Evolutionary conservation across 2,113 vertebrate genomes (phyloP), one percentile per base, ranked within the genome.

Genomic region (Mobula birostris): DNA sequence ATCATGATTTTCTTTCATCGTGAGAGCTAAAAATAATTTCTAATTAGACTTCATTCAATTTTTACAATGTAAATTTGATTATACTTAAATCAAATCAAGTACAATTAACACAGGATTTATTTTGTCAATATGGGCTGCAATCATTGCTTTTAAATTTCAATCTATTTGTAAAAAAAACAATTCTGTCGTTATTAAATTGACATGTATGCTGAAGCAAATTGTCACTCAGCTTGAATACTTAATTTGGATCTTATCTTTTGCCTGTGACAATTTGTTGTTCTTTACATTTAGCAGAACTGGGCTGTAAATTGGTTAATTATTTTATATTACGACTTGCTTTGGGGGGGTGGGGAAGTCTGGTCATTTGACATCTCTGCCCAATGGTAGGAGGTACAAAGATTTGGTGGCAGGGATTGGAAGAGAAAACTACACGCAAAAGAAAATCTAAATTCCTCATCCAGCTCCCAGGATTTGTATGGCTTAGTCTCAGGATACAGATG

Each of bases 31-130:
- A 97, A 97, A 97, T 97, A 97, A 97, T 97, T 96, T 94, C 96
- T 97, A 97, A 98, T 98, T 97, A 98, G 95, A 95, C 96, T 95
- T 95, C 95, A 97, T 98, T 98, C 97, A 97, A 95, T 95, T 96
- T 96, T 95, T 95, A 97, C 96, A 97, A 97, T 97, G 96, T 95
- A 97, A 97, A 97, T 97, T 96, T 97, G 97, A 97, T 97, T 97
- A 97, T 97, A 96, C 94, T 95, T 94, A 96, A 97, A 96, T 97
- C 95, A 95, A 96, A 91, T 97, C 95, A 96, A 96, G 96, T 96
- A 95, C 24, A 15, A 93, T 95, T 88, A 95, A 95, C 94, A 95
- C 94, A 95, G 96, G 96, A 95, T 95, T 94, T 96, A 95, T 96
- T 96, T 96, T 96, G 97, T 95, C 95, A 95, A 95, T 96, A 97